A percentile compares a stretch with the other conserved stretches of the same genome.
Evolutionary conservation across 1,140 invertebrate species (phyloP).

Genomic region (Globodera ellingtonae): DNA sequence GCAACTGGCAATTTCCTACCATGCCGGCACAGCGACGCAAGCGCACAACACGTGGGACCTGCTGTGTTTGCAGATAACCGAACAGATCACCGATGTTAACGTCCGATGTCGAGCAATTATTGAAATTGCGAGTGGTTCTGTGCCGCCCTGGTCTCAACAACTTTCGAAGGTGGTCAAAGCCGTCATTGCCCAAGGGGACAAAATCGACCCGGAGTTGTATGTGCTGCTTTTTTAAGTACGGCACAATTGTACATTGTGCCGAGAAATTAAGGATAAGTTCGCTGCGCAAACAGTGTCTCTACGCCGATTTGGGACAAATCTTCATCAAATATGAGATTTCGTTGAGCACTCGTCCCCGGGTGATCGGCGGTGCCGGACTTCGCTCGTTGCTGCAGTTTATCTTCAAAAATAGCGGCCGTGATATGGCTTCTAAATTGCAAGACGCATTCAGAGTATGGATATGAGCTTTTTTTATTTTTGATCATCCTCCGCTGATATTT

Average conservation of each 20-base stretch:
- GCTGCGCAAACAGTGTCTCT: conserved; percentile 10
- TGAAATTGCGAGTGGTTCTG: conserved; percentile 31
- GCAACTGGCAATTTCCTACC: conserved; percentile 24
- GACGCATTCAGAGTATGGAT: conserved; percentile 32
- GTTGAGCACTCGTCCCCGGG: conserved; percentile 5
- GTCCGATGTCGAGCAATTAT: conserved; percentile 31
- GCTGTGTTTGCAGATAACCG: conserved; percentile 33
- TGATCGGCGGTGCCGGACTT: conserved; percentile 18
- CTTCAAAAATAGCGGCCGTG: conserved; percentile 29
- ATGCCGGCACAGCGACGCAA: conserved; percentile 4
- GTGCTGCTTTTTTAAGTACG: not conserved
- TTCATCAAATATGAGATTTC: conserved; percentile 38
- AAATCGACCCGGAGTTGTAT: conserved; percentile 34
- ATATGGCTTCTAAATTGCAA: conserved; percentile 15
- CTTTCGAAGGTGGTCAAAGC: conserved; percentile 21
- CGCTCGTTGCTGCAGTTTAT: conserved; percentile 31
- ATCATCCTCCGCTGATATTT: not conserved
- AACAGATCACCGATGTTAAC: conserved; percentile 31
- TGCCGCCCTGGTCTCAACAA: conserved; percentile 33
- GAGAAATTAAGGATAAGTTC: conserved; percentile 14
- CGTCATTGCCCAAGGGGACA: conserved; percentile 20
- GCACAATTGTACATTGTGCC: too few relatives aligned
- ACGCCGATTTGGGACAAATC: conserved; percentile 36
- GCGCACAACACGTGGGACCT: conserved; percentile 32
- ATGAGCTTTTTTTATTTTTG: conserved; percentile 3